A percentile compares a stretch with the other conserved stretches of the same genome.
Conservation (phyloP, 2,113 vertebrate species). For the Rattus rattus region DNA sequence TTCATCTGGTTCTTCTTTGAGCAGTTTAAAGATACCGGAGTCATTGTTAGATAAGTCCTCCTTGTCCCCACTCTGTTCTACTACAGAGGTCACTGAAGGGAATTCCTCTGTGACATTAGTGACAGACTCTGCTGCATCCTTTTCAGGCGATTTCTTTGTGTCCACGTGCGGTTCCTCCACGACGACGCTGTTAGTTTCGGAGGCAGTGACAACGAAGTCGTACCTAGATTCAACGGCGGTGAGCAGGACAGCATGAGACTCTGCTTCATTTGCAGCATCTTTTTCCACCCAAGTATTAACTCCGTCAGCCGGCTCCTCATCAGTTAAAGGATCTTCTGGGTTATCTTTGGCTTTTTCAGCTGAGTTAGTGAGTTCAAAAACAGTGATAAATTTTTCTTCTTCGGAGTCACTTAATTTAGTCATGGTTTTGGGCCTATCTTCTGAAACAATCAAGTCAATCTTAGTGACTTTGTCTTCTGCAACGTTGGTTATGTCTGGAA, state of each 20-base stretch:
- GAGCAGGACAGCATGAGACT: constrained; percentile 42
- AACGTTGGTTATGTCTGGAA: constrained; percentile 23
- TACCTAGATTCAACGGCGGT: constrained; percentile 71
- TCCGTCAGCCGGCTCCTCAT: constrained; percentile 37
- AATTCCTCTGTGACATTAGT: not conserved
- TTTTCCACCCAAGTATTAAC: constrained; percentile 56
- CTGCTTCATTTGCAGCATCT: not conserved
- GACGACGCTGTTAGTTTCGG: not conserved
- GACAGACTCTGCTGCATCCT: not conserved
- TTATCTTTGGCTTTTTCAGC: constrained; percentile 43
- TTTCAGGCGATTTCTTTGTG: constrained; percentile 5
- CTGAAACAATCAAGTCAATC: constrained; percentile 28
- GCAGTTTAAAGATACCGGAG: constrained; percentile 56
- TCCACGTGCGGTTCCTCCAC: not conserved
- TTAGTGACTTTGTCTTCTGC: constrained; percentile 52
- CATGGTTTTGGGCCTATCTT: not conserved
- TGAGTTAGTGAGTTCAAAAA: constrained; percentile 70
- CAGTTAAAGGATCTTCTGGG: constrained; percentile 35
- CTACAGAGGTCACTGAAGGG: not conserved
- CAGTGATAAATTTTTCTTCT: constrained; percentile 71
- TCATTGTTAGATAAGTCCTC: constrained; percentile 44
- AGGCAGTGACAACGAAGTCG: constrained; percentile 23
- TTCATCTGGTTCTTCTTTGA: constrained; percentile 74
- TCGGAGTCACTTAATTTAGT: constrained; percentile 34
- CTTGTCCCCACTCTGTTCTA: no score